These are phyloP conservation scores for Lamellibrachia satsuma DNA, from an alignment of 2,888 invertebrate genomes.

Conservation along the genomic window DNA sequence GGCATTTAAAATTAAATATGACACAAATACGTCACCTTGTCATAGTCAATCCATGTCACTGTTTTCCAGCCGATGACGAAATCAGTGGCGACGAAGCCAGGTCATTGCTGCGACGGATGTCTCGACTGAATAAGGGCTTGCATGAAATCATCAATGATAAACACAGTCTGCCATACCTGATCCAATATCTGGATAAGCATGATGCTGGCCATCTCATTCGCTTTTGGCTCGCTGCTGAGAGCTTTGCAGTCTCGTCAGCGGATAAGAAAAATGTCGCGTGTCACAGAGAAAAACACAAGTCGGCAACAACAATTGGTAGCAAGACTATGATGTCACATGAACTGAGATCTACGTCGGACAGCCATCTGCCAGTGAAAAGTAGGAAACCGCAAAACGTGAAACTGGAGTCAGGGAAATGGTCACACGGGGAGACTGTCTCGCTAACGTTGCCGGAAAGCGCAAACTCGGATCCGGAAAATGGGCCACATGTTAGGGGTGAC, in stretches of 20 bases:
- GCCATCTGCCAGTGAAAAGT: not conserved
- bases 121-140: slow-evolving; percentile 70
- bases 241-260: slow-evolving; percentile 62
- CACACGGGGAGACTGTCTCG: slow-evolving; percentile 3
- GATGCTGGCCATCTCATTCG: slow-evolving; percentile 67
- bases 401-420: not conserved
- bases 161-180: slow-evolving; percentile 82
- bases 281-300: not conserved
- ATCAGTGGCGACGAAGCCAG: not conserved
- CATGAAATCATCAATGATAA: slow-evolving; percentile 81
- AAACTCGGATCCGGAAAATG: not conserved
- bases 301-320: not conserved
- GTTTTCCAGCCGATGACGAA: not conserved
- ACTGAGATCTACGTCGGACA: not conserved
- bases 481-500: not conserved
- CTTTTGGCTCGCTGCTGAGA: slow-evolving; percentile 69
- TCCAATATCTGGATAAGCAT: slow-evolving; percentile 85
- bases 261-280: not conserved
- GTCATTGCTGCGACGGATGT: slow-evolving; percentile 8
- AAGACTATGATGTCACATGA: not conserved
- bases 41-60: not conserved
- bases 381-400: not conserved
- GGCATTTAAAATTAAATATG: too few species aligned
- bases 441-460: not conserved
- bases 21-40: too few species aligned